phyloP scores from a whole-genome alignment of 64 coral and sea anemone species.

The Catalaphyllia jardinei region DNA sequence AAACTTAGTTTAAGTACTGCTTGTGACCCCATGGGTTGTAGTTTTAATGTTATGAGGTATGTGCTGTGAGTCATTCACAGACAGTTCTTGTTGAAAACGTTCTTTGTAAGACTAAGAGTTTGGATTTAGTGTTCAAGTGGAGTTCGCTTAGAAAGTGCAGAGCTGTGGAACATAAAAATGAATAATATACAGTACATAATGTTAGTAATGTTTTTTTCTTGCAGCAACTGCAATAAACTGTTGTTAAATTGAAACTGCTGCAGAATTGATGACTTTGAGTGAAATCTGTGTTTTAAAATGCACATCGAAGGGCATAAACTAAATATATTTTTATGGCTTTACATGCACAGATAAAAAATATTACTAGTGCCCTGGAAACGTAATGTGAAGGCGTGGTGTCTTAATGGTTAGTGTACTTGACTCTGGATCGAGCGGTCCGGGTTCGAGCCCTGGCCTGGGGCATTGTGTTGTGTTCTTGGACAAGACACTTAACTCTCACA shows the following conservation, averaged over 20 bases:
- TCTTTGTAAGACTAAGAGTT: neutral
- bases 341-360: too few relatives aligned
- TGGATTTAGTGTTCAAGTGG: neutral
- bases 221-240: slow-evolving; percentile 51
- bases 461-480: too few relatives aligned
- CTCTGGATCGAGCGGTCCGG: too few relatives aligned
- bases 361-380: too few relatives aligned
- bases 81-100: neutral
- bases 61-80: neutral
- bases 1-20: neutral
- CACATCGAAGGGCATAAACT: too few relatives aligned
- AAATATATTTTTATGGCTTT: too few relatives aligned
- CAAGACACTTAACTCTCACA: too few relatives aligned
- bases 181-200: neutral
- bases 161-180: neutral
- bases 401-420: too few relatives aligned
- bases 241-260: slow-evolving; percentile 21
- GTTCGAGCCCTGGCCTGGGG: too few relatives aligned
- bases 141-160: slow-evolving; percentile 23
- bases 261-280: neutral
- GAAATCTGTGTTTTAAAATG: neutral
- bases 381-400: too few relatives aligned
- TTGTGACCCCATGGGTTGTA: slow-evolving; percentile 21
- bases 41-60: neutral
- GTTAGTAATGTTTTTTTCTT: neutral